These are phyloP conservation scores for Mionectes macconnelli DNA, from an alignment of 2,113 vertebrate genomes.

Conservation along the genomic window DNA sequence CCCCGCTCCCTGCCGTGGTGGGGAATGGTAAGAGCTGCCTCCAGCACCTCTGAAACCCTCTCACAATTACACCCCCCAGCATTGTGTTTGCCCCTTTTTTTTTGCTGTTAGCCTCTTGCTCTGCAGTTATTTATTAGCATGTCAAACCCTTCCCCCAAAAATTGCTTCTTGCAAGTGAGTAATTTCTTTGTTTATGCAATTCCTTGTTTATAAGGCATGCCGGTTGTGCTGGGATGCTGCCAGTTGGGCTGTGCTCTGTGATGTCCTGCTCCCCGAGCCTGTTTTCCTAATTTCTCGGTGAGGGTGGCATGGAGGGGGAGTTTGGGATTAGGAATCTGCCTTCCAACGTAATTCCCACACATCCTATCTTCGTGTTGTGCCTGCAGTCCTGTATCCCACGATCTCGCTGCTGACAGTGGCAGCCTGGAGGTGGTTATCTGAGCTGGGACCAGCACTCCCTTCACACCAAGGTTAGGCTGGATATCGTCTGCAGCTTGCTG, in stretches of 20 bases:
- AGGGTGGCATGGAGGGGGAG: background rate
- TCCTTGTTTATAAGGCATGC: background rate
- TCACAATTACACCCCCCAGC: fast-evolving
- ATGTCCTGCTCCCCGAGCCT: background rate
- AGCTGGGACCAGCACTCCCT: background rate
- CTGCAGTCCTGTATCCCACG: background rate
- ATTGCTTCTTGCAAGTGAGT: background rate
- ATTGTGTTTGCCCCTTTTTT: background rate
- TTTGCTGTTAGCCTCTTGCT: background rate
- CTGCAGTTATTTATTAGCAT: background rate
- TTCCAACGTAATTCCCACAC: background rate
- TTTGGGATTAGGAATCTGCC: background rate
- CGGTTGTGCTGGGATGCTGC: background rate
- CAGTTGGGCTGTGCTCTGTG: fast-evolving
- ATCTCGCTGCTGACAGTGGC: background rate
- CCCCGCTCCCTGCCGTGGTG: fast-evolving
- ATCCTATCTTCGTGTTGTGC: background rate
- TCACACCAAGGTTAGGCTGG: background rate
- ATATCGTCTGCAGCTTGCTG: background rate
- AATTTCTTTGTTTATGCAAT: background rate
- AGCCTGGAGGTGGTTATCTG: background rate
- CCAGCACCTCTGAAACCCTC: background rate
- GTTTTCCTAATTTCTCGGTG: background rate
- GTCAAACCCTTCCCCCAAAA: background rate
- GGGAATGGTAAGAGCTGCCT: background rate